Evolutionary conservation across 2,797 vertebrate species (phyloP), one percentile per base, ranked within the genome.

Genomic region (Eulemur rubriventer): DNA sequence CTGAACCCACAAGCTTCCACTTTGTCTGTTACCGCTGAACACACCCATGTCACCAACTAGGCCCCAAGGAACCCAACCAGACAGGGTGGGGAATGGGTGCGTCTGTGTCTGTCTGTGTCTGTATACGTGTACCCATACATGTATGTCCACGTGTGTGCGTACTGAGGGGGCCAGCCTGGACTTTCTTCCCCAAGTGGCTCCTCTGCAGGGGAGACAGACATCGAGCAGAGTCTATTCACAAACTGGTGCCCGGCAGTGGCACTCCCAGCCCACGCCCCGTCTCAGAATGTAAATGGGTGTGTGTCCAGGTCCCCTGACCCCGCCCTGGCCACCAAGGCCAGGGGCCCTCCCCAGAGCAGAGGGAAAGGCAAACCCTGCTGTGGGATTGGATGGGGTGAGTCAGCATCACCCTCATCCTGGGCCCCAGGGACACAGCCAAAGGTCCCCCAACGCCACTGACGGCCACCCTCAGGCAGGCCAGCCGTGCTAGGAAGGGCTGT

Each of bases 401-500:
- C 1, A 7, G 35, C 50, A 2, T n/a, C 24, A 35, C 3, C 41
- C 2, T 4, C 8, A n/a, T 61, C 35, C 65, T 35, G 78, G n/a
- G 22, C 46, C 55, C 46, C 20, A 28, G 48, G 67, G 52, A 43
- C 43, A 46, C 4, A 73, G n/a, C 16, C 30, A 33, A 59, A 63
- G 20, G 38, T 38, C n/a, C 16, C 61, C 76, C 67, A 18, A 63
- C 26, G 43, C n/a, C 61, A 28, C 35, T 1, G 24, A 4, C 2
- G 2, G 1, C 30, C 57, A 73, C 18, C 87, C 81, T 52, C 14
- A 65, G 43, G 38, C 33, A 63, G 38, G 52, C 8, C 4, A 20
- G n/a, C 38, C 2, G 16, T 97, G 98, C 98, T 99, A 99, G 81
- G 99, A 26, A 22, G n/a, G 22, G 97, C 88, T 96, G 55, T 41